A percentile compares a stretch with the other conserved stretches of the same genome.
These are phyloP conservation scores for Otolemur garnettii DNA, from an alignment of 2,113 vertebrate genomes.

Conservation along the genomic window DNA sequence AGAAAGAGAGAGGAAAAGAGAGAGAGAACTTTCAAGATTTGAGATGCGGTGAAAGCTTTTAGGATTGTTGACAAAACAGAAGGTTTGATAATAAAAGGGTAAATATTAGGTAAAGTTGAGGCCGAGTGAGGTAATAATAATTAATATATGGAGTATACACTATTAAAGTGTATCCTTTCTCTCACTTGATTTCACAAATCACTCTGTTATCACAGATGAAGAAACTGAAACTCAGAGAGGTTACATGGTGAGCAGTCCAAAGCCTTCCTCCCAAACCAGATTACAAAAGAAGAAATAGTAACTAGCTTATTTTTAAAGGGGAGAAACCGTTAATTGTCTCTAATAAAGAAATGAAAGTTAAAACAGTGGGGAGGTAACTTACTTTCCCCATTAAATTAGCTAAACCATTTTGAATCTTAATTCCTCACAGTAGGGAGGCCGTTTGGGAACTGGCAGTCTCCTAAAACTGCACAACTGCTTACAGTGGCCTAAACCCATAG, in stretches of 20 bases:
- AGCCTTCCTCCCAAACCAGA: neutral
- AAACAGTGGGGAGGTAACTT: neutral
- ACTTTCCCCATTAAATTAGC: neutral
- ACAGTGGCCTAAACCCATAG: neutral
- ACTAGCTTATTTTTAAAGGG: constrained; percentile 8
- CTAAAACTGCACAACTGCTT: too few relatives aligned
- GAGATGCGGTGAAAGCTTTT: neutral
- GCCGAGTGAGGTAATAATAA: neutral
- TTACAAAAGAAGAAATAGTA: neutral
- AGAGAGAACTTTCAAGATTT: neutral
- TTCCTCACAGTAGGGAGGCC: neutral
- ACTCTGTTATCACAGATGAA: neutral
- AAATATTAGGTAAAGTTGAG: neutral
- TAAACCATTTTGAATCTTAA: neutral
- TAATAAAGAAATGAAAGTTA: neutral
- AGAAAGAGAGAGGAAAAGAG: too few relatives aligned
- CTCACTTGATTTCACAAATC: neutral
- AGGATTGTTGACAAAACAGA: neutral
- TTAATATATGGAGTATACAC: neutral
- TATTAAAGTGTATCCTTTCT: neutral
- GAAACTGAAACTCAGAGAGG: neutral
- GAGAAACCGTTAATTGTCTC: neutral
- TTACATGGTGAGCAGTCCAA: neutral
- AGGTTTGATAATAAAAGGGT: neutral
- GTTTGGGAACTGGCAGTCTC: neutral